Base-by-base conservation (phyloP, 2,113 vertebrate species). In the Scopus umbretta region DNA sequence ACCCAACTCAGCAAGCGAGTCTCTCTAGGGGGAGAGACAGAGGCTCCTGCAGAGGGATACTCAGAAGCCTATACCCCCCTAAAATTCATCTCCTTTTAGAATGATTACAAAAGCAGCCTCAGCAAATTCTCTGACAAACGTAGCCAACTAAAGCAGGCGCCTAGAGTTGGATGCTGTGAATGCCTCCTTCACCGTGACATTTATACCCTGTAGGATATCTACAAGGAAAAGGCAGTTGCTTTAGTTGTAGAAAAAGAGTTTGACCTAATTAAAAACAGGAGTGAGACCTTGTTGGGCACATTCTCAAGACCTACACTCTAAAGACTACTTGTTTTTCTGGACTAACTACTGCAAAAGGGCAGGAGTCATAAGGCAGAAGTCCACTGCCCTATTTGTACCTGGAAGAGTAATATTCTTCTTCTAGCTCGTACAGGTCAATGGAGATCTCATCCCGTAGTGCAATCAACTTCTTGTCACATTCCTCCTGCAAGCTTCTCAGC, bases 391-490 rank as follows among this genome's bases (percentile, higher is more conserved):
- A 99, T 98, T 99, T 99, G 99, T 99, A 99, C 99, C 99, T 99
- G 99, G 99, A 99, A 97, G 99, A 99, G 99, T 99, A 99, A 98
- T 99, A 99, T 98, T 99, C 99, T 99, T 99, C 99, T 98, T 99
- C 99, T 94, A 99, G 98, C 98, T 99, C 99, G 68, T 99, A 99
- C 47, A 99, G 99, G 98, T 99, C 99, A n/a, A 99, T 97, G 93
- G 99, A 99, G 79, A 99, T 99, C 98, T 99, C 99, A 13, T 99
- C 99, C 9, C 99, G 97, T 72, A 99, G 98, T 2, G 99, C 97
- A 50, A 98, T 98, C 61, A 99, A 98, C 96, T 99, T 99, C 96
- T 99, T 99, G 98, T 99, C 99, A 6, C 99, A 99, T 38, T 99
- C 99, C 29, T 99, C 99, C 98, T 99, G 99, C 94, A 99, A 96